phyloP scores from a whole-genome alignment of 2,113 vertebrate species.

The Salvelinus sp. region DNA sequence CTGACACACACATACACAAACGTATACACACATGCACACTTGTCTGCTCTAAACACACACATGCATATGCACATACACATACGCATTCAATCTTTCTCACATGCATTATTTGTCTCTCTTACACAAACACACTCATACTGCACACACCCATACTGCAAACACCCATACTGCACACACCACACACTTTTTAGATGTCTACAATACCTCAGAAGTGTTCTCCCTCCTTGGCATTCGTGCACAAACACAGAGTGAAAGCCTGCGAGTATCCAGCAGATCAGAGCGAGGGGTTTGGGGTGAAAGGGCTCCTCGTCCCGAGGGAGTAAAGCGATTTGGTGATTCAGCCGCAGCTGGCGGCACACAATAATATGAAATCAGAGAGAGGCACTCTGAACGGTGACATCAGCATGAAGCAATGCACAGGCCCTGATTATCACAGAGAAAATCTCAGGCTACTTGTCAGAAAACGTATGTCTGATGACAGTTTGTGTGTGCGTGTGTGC shows the following conservation, averaged over 20 bases:
- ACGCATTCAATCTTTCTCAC: neutral
- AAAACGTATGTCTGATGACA: conserved; percentile 81
- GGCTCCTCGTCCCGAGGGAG: conserved; percentile 28
- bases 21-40: conserved; percentile 8
- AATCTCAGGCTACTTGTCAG: conserved; percentile 87
- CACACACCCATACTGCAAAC: neutral
- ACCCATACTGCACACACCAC: neutral
- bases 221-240: conserved; percentile 3
- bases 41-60: neutral
- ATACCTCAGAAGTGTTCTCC: conserved; percentile 1
- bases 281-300: conserved; percentile 43
- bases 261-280: conserved; percentile 17
- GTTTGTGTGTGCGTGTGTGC: conserved; percentile 7
- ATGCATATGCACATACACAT: no score
- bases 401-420: conserved; percentile 84
- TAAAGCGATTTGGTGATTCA: conserved; percentile 79
- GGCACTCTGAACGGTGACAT: conserved; percentile 82
- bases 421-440: conserved; percentile 83
- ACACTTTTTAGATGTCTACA: neutral
- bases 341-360: conserved; percentile 80
- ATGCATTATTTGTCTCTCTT: neutral
- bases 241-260: conserved; percentile 14
- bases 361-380: conserved; percentile 81
- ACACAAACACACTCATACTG: neutral
- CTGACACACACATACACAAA: conserved; percentile 13